Base-by-base conservation (phyloP, 2,113 vertebrate species). In the Notarius quadriscutis region DNA sequence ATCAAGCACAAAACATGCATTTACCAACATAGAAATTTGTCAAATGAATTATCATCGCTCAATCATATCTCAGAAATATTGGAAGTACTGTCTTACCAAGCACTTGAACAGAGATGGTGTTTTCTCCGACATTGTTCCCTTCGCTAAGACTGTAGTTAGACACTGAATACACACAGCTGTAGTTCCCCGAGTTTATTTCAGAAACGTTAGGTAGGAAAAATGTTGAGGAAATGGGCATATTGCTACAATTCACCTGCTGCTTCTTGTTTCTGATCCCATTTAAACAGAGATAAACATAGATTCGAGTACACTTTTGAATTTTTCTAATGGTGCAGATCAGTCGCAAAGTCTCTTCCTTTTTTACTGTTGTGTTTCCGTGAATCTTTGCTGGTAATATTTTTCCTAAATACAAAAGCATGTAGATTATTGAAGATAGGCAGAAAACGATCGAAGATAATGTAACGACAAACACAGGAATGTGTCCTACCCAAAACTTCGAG, bases 161-260 rank as follows among this genome's bases (percentile, higher is more conserved):
- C 74, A 77, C 48, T 53, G 74, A 77, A 77, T 51, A 77, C 48
- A 77, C 74, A 77, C 74, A 77, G 74, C 48, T 77, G 69, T 75
- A 86, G 15, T 55, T 67, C 9, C 58, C 84, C 5, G 75, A 80
- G 17, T 27, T 60, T 18, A 20, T n/a, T 18, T 9, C 7, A 9
- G 75, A 53, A 67, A 41, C 0, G 41, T 41, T 41, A 41, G 41
- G 41, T 41, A 79, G 63, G 12, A 25, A 5, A 51, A 77, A 77
- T 7, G 48, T 51, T n/a, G 74, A 53, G 22, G 11, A 77, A 77
- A n/a, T 51, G 11, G 11, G n/a, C 48, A 25, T 12, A 25, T 51
- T 0, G 3, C 74, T 51, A 51, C 74, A 77, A 10, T 51, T 77
- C 22, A 77, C 48, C 50, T 14, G 20, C 48, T 77, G 25, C 48